phyloP scores from a whole-genome alignment of 2,888 invertebrate species.

The Himalopsyche anomala region DNA sequence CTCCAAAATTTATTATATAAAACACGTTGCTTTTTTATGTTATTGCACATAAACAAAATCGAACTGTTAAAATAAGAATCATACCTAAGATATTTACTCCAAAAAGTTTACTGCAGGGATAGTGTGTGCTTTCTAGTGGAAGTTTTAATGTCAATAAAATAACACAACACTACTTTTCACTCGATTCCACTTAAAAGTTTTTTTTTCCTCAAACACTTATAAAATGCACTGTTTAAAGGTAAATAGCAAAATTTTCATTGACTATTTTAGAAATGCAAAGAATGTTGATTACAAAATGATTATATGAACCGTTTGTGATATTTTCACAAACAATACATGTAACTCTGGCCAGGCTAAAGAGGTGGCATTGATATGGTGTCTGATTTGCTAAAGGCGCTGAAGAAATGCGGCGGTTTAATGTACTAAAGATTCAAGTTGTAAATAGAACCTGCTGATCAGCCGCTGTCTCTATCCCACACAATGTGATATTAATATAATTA shows the following conservation, averaged over 20 bases:
- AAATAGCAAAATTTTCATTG: not conserved
- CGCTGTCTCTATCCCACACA: constrained; percentile 46
- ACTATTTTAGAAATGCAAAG: not conserved
- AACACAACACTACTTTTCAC: constrained; percentile 7
- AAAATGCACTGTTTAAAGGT: not conserved
- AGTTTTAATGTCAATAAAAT: not conserved
- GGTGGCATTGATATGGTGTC: constrained; percentile 26
- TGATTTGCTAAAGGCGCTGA: constrained; percentile 40
- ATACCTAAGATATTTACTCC: too few species aligned
- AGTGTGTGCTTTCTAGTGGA: not conserved
- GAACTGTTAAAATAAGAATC: too few species aligned
- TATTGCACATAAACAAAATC: too few species aligned
- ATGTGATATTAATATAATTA: constrained; percentile 16
- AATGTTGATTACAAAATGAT: constrained; percentile 4
- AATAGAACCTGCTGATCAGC: constrained; percentile 46
- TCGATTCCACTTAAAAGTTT: not conserved
- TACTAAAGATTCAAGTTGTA: constrained; percentile 42
- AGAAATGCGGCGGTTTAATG: constrained; percentile 54
- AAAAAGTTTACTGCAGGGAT: not conserved
- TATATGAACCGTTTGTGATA: not conserved
- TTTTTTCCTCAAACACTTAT: not conserved
- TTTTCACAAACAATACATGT: not conserved
- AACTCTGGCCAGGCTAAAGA: constrained; percentile 5
- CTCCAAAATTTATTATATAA: too few species aligned
- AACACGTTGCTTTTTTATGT: too few species aligned